Evolutionary conservation across 2,113 vertebrate genomes (phyloP).

Genomic region (Carollia perspicillata): DNA sequence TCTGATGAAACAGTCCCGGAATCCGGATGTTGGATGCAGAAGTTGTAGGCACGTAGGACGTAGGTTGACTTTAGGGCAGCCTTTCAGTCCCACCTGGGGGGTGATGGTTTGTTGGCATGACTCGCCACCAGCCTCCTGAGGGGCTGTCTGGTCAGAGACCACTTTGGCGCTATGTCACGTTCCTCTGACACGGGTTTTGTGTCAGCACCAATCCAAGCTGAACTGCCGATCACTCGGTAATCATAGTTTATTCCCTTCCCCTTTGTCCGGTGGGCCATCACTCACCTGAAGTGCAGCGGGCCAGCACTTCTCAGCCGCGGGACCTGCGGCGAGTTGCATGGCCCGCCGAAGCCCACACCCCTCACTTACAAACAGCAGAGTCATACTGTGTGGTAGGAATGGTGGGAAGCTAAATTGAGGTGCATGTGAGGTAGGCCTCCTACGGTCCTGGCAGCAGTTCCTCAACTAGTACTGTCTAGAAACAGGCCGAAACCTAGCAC

Average conservation of each 20-base stretch:
- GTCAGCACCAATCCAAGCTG: neutral
- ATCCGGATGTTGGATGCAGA: neutral
- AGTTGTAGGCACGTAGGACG: fast-evolving
- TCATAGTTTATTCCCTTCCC: neutral
- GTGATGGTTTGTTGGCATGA: neutral
- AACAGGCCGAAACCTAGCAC: neutral
- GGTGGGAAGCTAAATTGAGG: neutral
- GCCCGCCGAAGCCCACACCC: neutral
- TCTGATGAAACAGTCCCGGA: too few species aligned
- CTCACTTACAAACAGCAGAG: neutral
- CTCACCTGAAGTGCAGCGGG: neutral
- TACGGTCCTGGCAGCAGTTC: neutral
- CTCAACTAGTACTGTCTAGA: neutral
- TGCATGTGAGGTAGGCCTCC: neutral
- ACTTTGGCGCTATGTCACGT: neutral
- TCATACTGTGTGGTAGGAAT: neutral
- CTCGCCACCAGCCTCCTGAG: neutral
- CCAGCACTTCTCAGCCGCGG: neutral
- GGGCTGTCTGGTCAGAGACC: neutral
- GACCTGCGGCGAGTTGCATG: neutral
- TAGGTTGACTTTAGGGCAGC: neutral
- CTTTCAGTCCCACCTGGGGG: neutral
- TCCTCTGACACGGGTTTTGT: neutral
- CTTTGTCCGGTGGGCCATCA: neutral
- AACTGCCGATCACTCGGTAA: neutral